Base-by-base conservation (phyloP, 2,797 vertebrate species). In the Pteronotus mesoamericanus region DNA sequence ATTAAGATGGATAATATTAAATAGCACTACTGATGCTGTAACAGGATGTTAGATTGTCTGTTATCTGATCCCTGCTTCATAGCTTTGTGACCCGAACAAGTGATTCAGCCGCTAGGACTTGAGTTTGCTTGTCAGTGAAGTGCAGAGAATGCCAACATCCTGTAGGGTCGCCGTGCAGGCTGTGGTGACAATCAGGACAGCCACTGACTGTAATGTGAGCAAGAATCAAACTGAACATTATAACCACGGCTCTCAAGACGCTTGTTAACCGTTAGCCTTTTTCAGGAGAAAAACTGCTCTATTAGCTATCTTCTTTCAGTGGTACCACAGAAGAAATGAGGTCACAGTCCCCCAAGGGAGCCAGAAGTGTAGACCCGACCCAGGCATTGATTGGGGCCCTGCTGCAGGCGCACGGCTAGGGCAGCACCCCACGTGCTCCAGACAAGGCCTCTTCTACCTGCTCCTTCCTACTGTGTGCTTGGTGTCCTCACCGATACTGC, bases 121-220 rank as follows among this genome's bases (percentile, higher is more conserved):
- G 32, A 46, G 64, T 19, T 24, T 16, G 66, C 46, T 16, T 4
- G 1, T 44, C 37, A 8, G 19, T 19, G 10, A 37, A 22, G 32
- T 2, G n/a, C 18, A 19, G 46, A 55, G 61, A 44, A 85, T 5
- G 12, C 8, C 9, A 10, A 1, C 1, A 9, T 32, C 44, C 8
- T 4, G 34, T 1, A 44, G 34, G 74, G 72, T 1, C 10, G 46
- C 29, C 14, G 1, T 11, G 34, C 0, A 21, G 71, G 37, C 14
- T 3, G 34, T 8, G 11, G 53, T 22, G 55, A 32, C 29, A 12
- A 8, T 2, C 34, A 8, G 14, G 53, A 24, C 3, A 10, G 34
- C 55, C 0, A 0, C 15, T 5, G 39, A 18, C 16, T 21, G 32
- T 22, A 24, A 37, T 0, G 9, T 16, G 9, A 26, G 9, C 53